Evolutionary conservation across 2,888 invertebrate genomes (phyloP).

Genomic region (Euplexia lucipara): DNA sequence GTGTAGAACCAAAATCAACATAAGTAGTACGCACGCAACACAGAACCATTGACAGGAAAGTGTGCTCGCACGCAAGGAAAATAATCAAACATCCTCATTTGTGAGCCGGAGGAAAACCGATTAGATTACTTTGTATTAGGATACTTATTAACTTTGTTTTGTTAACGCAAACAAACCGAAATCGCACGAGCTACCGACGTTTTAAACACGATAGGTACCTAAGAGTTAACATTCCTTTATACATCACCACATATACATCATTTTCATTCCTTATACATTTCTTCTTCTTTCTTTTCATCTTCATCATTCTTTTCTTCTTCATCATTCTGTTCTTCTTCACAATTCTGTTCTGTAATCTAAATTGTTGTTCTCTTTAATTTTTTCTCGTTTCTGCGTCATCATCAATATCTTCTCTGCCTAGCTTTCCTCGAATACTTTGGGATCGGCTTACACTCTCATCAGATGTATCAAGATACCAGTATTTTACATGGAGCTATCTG

Average conservation of each 20-base stretch:
- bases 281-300: too few species aligned
- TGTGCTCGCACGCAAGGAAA: conserved; percentile 60
- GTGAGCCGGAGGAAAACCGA: conserved; percentile 50
- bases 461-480: too few species aligned
- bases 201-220: conserved; percentile 7
- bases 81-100: conserved; percentile 63
- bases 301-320: too few species aligned
- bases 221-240: too few species aligned
- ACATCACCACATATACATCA: too few species aligned
- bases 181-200: conserved; percentile 26
- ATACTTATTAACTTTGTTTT: conserved; percentile 33
- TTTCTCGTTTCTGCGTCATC: neutral
- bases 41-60: conserved; percentile 59
- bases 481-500: too few species aligned
- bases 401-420: too few species aligned
- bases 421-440: too few species aligned
- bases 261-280: too few species aligned
- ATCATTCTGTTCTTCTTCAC: too few species aligned
- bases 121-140: conserved; percentile 41
- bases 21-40: conserved; percentile 39
- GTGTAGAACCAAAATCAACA: conserved; percentile 36
- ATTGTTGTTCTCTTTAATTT: neutral
- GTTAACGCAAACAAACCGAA: conserved; percentile 28
- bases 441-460: too few species aligned
- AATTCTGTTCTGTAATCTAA: neutral